phyloP scores from a whole-genome alignment of 23 tunicate species.

The Styela clava region DNA sequence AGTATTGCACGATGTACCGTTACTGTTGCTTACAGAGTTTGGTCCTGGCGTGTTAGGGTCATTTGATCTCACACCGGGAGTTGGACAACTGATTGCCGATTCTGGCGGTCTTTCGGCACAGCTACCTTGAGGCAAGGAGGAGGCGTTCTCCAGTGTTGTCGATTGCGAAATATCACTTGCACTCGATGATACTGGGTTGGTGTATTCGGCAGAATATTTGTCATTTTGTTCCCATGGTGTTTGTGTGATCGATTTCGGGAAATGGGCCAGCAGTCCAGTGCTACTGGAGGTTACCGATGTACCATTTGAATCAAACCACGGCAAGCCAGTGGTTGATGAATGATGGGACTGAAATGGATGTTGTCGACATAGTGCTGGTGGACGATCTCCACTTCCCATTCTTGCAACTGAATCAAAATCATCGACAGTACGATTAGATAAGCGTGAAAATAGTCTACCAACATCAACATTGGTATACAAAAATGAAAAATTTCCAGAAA shows the following conservation, averaged over 20 bases:
- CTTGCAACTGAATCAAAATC: slow-evolving; percentile 34
- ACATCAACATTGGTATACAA: slow-evolving; percentile 15
- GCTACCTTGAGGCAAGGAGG: slow-evolving; percentile 13
- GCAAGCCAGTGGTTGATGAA: neutral
- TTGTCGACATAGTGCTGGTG: slow-evolving; percentile 9
- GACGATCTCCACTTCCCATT: slow-evolving; percentile 9
- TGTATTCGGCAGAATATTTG: slow-evolving; percentile 16
- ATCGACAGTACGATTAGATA: slow-evolving; percentile 9
- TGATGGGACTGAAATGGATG: slow-evolving; percentile 25
- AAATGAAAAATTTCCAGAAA: slow-evolving; percentile 6
- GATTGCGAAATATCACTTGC: slow-evolving; percentile 5
- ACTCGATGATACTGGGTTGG: neutral
- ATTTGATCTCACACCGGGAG: slow-evolving; percentile 15
- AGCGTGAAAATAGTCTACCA: slow-evolving; percentile 9
- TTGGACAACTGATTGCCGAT: slow-evolving; percentile 21
- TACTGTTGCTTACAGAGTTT: slow-evolving; percentile 2
- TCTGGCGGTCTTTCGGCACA: slow-evolving; percentile 23
- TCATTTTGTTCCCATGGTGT: slow-evolving; percentile 25
- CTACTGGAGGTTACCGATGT: slow-evolving; percentile 16
- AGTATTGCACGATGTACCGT: slow-evolving; percentile 27
- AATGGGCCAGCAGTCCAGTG: slow-evolving; percentile 26
- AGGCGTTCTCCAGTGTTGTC: neutral
- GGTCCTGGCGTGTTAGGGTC: slow-evolving; percentile 12
- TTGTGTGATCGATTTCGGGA: slow-evolving; percentile 17
- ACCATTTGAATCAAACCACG: slow-evolving; percentile 28